Base-by-base conservation (phyloP, 2,797 vertebrate species). In the Hapalemur alaotrensis region DNA sequence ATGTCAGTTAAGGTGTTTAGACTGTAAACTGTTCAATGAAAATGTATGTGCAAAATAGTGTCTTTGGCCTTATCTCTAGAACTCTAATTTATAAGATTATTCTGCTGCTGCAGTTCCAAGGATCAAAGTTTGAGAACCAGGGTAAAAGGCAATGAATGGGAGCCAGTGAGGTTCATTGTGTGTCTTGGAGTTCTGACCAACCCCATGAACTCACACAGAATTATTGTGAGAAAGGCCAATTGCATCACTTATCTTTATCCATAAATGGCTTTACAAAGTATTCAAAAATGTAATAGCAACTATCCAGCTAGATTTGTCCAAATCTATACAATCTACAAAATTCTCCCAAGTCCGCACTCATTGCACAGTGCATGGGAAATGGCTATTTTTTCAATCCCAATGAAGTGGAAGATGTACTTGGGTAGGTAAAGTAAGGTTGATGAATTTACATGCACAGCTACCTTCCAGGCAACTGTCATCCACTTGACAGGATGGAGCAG, bases 381-480 rank as follows among this genome's bases (percentile, higher is more conserved):
- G 11, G 10, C 41, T 35, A 7, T 7, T 52, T 85, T 25, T 96
- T 92, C 50, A 65, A 0, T 15, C 69, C 81, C 85, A 69, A 84
- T 85, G 82, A 80, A 76, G 90, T 52, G 72, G 84, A 69, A 96
- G 18, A 95, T 28, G 1, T 2, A 75, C 43, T 89, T 89, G 30
- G 54, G 38, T 79, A 96, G 90, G 92, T 80, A 89, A 95, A 96
- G 43, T 3, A 46, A 90, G 43, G 30, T 15, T 95, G 88, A 97
- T 97, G 98, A 96, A 97, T 97, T 98, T 96, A 90, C 57, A 91
- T 18, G 4, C 91, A 96, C 91, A 97, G 70, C 93, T 98, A 54
- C 83, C 78, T 98, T 93, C 1, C 32, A 96, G 80, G 93, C 65
- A 83, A 97, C 89, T 97, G 96, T 96, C 96, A 97, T 75, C 28